These are phyloP conservation scores for Tigriopus californicus DNA, from an alignment of 2,888 invertebrate genomes.

Conservation along the genomic window DNA sequence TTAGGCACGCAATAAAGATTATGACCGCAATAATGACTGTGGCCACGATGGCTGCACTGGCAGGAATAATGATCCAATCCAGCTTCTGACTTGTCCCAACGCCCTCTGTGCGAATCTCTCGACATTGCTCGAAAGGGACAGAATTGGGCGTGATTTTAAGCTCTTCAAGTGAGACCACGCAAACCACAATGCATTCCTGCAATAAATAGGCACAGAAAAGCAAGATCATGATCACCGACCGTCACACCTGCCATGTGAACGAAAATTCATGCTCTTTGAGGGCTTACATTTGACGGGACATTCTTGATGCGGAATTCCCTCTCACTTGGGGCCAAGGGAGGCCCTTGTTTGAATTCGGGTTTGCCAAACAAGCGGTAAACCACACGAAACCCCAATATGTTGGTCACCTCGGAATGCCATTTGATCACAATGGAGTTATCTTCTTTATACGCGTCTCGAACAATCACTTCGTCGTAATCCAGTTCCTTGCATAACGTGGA, in stretches of 20 bases:
- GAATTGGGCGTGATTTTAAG: constrained; percentile 60
- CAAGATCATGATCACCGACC: too few species aligned
- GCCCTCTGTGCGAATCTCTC: constrained; percentile 56
- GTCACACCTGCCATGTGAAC: too few species aligned
- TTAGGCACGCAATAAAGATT: constrained; percentile 57
- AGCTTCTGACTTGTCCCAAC: constrained; percentile 46
- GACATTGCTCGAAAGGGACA: constrained; percentile 65
- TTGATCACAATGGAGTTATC: constrained; percentile 58
- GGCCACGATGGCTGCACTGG: constrained; percentile 77
- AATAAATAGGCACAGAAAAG: constrained; percentile 20
- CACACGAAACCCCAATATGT: constrained; percentile 70
- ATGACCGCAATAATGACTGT: constrained; percentile 77
- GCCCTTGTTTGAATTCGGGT: constrained; percentile 71
- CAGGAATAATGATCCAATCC: constrained; percentile 82
- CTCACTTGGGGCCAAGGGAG: constrained; percentile 69
- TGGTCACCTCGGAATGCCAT: constrained; percentile 64
- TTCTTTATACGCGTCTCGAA: constrained; percentile 63
- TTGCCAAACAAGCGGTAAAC: constrained; percentile 76
- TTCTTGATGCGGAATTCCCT: constrained; percentile 81
- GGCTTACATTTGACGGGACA: constrained; percentile 58
- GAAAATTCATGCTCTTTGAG: too few species aligned
- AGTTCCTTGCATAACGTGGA: neutral
- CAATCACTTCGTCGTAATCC: constrained; percentile 42
- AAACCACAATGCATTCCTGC: constrained; percentile 79
- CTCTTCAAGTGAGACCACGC: constrained; percentile 75